Conservation (phyloP, 2,888 invertebrate genomes). For the Parnassius apollo region DNA sequence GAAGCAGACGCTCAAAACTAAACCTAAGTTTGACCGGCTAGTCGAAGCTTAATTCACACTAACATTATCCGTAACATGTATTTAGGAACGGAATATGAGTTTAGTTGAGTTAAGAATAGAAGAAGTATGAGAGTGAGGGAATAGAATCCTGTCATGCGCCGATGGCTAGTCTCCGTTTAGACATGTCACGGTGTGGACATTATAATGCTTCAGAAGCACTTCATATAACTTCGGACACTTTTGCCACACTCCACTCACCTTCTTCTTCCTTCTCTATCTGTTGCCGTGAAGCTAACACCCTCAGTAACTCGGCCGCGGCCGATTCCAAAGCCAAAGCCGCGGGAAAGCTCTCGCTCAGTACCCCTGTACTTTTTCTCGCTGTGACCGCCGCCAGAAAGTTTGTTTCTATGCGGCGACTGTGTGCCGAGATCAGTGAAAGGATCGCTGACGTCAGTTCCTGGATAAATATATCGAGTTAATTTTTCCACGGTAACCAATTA, state of each 20-base stretch:
- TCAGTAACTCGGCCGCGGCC: constrained; percentile 46
- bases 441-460: constrained; percentile 55
- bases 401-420: constrained; percentile 58
- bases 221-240: neutral
- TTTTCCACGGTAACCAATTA: no score
- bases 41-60: no score
- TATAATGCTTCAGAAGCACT: neutral
- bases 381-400: constrained; percentile 46
- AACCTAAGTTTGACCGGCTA: no score
- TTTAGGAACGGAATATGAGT: no score
- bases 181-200: no score
- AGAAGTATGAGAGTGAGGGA: no score
- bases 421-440: constrained; percentile 46
- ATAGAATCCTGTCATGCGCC: no score
- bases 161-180: no score
- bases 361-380: constrained; percentile 47
- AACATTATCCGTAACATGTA: no score
- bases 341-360: constrained; percentile 57
- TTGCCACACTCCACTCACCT: neutral
- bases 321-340: constrained; percentile 54
- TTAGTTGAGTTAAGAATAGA: no score
- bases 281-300: constrained; percentile 40
- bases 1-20: no score
- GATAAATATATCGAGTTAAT: constrained; percentile 2
- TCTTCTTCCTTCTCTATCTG: constrained; percentile 30